Base-by-base conservation (phyloP, 2,797 vertebrate species). In the Oryzias dopingdopingensis region DNA sequence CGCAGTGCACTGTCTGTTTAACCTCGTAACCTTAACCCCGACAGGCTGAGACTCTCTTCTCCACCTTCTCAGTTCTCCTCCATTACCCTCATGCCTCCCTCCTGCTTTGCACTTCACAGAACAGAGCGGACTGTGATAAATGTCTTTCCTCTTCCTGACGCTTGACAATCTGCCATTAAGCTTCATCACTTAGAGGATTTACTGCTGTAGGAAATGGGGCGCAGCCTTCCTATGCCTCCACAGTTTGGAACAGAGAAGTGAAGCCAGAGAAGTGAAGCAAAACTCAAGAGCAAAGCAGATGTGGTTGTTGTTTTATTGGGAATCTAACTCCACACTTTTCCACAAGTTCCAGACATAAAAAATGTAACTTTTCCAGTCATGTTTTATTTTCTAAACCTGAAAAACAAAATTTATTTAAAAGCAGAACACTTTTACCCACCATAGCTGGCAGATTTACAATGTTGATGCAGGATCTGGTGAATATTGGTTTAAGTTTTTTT, bases 141-240 rank as follows among this genome's bases (percentile, higher is more conserved):
- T 71, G 44, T 54, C 41, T 20, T 46, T 29, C 64, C 42, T 58
- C 57, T 70, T 56, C 58, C 59, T 5, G 29, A 37, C 55, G 29
- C 48, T 68, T 72, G 72, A 84, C 77, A 74, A 48, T 47, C 64
- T 74, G 60, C 71, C 72, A 70, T 77, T 65, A 71, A 64, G 26
- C 56, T 59, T 49, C 69, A 80, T 75, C 73, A 74, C 77, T 52
- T 37, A 37, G 46, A 69, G 65, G 78, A 84, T 84, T 80, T 80
- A 83, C 73, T 70, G 62, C 53, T 67, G 58, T 76, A 76, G 66
- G 72, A 81, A 85, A 72, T 68, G 62, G 63, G 67, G 56, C 55
- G 53, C 46, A 61, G 52, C 55, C 56, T 45, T 67, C 65, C 42
- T 62, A 65, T 76, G 79, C 62, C 64, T 78, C 66, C 69, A 65